Base-by-base conservation (phyloP, 2,888 invertebrate genomes). In the Pachycephus smyrnensis region DNA sequence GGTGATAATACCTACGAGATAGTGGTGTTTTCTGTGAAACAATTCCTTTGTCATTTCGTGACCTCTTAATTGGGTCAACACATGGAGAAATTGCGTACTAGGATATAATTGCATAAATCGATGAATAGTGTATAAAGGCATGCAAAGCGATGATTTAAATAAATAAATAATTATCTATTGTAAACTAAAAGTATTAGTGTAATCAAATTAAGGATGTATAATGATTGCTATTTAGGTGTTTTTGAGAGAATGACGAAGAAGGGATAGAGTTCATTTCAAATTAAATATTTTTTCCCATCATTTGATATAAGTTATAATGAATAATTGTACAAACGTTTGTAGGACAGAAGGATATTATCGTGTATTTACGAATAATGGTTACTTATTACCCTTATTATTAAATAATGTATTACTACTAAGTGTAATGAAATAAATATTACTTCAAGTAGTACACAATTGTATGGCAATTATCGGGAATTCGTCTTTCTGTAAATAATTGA, bases 281-380 rank as follows among this genome's bases (percentile, higher is more conserved):
- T 80, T 82, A 80, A 84, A 83, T 82, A 82, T 88, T 87, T 82
- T 83, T 83, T 84, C 80, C 77, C 82, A 86, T 88, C 83, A 86
- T 87, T 88, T 86, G 81, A 85, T 87, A 87, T 83, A 83, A 79
- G 76, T 82, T 82, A 83, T 84, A 81, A 87, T 83, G 82, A 80
- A 80, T 86, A 82, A 87, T 85, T 90, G 89, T 90, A 89, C 86
- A 89, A 87, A 90, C 82, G 84, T 88, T 88, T 87, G 85, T 85
- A 88, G 88, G 86, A 81, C 79, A 85, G 80, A 84, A 80, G 81
- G 83, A 83, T 83, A 84, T 85, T 83, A 86, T 86, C 82, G 82
- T 84, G 80, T 88, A 89, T 86, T 86, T 86, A 86, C 87, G 82
- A 81, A 81, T 86, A 85, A 86, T 86, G 84, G 85, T 83, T 86